phyloP scores from a whole-genome alignment of 2,113 vertebrate genomes.

The Etheostoma spectabile region DNA sequence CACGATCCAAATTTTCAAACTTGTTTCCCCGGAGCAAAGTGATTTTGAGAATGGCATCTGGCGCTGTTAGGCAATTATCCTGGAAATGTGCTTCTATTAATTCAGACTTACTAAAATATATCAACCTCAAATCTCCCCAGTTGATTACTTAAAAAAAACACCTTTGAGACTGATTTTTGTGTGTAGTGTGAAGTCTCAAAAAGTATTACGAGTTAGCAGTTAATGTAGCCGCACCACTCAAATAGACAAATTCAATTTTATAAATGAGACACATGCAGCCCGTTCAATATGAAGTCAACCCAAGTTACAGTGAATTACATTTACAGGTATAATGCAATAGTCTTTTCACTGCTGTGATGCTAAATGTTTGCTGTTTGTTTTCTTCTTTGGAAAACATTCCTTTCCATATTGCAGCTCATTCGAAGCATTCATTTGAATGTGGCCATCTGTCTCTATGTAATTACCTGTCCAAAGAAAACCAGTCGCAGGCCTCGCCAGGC shows the following conservation, averaged over 20 bases:
- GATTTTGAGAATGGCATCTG: too few species aligned
- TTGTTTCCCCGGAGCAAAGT: too few species aligned
- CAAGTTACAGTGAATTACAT: not conserved
- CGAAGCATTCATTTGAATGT: conserved; percentile 32
- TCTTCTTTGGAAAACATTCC: conserved; percentile 1
- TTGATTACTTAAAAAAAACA: too few species aligned
- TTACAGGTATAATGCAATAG: not conserved
- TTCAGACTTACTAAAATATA: too few species aligned
- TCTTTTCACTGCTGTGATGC: not conserved
- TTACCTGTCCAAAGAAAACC: conserved; percentile 51
- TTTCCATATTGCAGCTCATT: conserved; percentile 17
- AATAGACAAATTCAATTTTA: not conserved
- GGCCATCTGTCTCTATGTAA: conserved; percentile 39
- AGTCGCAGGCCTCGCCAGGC: conserved; percentile 19
- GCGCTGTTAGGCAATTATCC: too few species aligned
- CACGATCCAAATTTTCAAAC: too few species aligned
- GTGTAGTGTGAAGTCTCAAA: not conserved
- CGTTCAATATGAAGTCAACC: not conserved
- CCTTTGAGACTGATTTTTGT: not conserved
- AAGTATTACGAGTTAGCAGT: not conserved
- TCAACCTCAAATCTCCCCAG: too few species aligned
- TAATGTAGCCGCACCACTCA: not conserved
- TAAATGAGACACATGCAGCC: not conserved
- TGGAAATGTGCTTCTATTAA: too few species aligned
- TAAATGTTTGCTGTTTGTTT: not conserved